A percentile compares a stretch with the other conserved stretches of the same genome.
These are phyloP conservation scores for Kuschelorhynchus macadamiae DNA, from an alignment of 2,888 invertebrate species.

Conservation along the genomic window DNA sequence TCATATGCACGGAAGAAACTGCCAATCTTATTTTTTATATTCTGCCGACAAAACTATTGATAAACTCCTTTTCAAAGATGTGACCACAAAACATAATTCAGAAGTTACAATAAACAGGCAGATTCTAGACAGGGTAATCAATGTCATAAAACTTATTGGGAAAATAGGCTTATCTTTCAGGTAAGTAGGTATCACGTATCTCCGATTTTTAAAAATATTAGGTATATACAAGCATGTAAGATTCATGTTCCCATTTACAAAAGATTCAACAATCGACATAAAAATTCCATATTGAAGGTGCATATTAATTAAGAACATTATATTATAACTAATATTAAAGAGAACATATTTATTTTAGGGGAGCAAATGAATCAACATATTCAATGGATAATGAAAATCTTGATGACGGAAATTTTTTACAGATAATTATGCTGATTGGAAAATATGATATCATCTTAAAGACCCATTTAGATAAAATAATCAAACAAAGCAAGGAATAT, in stretches of 20 bases:
- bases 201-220: too few relatives aligned
- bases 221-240: too few relatives aligned
- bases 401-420: not conserved
- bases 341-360: not conserved
- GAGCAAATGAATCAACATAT: not conserved
- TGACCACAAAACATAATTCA: slow-evolving; percentile 9
- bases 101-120: not conserved
- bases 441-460: slow-evolving; percentile 16
- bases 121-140: too few relatives aligned
- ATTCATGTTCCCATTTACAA: not conserved
- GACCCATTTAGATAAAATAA: slow-evolving; percentile 11
- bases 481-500: slow-evolving; percentile 17
- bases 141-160: too few relatives aligned
- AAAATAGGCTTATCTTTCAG: too few relatives aligned
- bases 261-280: not conserved
- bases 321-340: not conserved
- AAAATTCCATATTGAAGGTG: not conserved
- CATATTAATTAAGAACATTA: not conserved
- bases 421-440: slow-evolving; percentile 4
- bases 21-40: slow-evolving; percentile 23
- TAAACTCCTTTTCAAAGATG: not conserved
- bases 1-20: slow-evolving; percentile 13
- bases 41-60: slow-evolving; percentile 15
- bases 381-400: not conserved
- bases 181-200: too few relatives aligned